phyloP scores from a whole-genome alignment of 2,113 vertebrate genomes.

The Corynorhinus townsendii region DNA sequence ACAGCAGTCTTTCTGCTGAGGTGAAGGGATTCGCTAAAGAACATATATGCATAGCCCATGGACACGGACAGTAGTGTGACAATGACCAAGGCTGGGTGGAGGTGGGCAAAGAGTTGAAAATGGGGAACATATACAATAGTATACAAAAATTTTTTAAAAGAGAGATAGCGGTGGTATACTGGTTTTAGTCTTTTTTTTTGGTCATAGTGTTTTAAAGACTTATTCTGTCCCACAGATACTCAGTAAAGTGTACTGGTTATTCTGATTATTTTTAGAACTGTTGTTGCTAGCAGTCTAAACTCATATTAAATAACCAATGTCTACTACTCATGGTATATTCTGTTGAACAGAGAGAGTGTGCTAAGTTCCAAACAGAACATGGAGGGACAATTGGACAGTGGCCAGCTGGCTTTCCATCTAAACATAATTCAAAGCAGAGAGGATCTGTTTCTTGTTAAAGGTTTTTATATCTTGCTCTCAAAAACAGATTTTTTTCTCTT shows the following conservation, averaged over 20 bases:
- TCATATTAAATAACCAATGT: slow-evolving; percentile 8
- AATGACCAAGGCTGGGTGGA: too few species aligned
- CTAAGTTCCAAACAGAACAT: slow-evolving; percentile 15
- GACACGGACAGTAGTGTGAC: too few species aligned
- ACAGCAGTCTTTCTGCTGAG: neutral
- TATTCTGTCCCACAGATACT: slow-evolving; percentile 23
- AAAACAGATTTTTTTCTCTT: neutral
- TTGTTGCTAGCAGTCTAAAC: slow-evolving; percentile 11
- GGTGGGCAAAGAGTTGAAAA: too few species aligned
- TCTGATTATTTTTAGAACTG: slow-evolving; percentile 41
- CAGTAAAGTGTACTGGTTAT: neutral
- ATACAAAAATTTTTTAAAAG: neutral
- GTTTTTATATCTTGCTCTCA: neutral
- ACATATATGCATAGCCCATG: too few species aligned
- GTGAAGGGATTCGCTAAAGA: too few species aligned
- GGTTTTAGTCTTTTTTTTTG: neutral
- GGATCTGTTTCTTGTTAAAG: slow-evolving; percentile 54
- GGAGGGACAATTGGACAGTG: neutral
- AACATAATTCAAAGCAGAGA: slow-evolving; percentile 26
- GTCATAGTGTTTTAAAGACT: neutral
- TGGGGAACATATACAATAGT: too few species aligned
- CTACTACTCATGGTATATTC: neutral
- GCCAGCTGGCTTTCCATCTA: slow-evolving; percentile 30
- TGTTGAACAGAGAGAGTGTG: neutral
- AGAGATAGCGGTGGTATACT: neutral